Percentiles rank a stretch among this genome's conserved stretches.
Conservation (phyloP, 30 jellyfish, hydroid and myxozoan species). For the Turritopsis dohrnii region DNA sequence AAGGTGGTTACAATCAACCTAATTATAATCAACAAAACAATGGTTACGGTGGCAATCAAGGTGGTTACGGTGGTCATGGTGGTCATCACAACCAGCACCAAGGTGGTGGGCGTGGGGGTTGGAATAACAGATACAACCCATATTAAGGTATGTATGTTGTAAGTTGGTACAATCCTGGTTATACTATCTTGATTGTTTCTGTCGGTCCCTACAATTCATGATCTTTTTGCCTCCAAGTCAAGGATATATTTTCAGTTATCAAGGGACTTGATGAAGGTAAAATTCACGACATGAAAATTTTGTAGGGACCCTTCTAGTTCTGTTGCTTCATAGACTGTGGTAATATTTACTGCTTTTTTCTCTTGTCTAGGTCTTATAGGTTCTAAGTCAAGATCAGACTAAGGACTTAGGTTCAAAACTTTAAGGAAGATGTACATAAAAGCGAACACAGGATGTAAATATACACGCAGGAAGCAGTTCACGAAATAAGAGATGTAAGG, state of each 20-base stretch:
- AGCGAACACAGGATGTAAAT: constrained; percentile 11
- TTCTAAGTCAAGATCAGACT: constrained; percentile 13
- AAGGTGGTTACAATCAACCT: background rate
- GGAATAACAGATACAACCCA: constrained; percentile 17
- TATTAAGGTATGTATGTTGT: constrained; percentile 8
- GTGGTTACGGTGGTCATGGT: constrained; percentile 1
- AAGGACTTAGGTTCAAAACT: constrained; percentile 14
- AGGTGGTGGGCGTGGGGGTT: constrained; percentile 3
- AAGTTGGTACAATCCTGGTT: too few species aligned
- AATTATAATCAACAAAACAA: background rate
- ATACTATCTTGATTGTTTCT: too few species aligned
- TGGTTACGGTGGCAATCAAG: constrained; percentile 1
- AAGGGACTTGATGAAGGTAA: too few species aligned
- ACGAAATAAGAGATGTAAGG: background rate
- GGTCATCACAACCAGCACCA: background rate
- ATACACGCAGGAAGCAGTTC: constrained; percentile 2
- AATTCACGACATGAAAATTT: too few species aligned
- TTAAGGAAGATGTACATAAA: constrained; percentile 13
- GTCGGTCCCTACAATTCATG: background rate
- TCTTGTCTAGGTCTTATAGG: constrained; percentile 14
- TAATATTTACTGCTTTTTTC: constrained; percentile 5
- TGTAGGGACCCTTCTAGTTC: background rate
- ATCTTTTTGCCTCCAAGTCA: background rate
- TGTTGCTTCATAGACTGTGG: background rate
- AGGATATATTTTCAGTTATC: background rate